Evolutionary conservation across 1,140 invertebrate genomes (phyloP).

Genomic region (Octopus bimaculoides): DNA sequence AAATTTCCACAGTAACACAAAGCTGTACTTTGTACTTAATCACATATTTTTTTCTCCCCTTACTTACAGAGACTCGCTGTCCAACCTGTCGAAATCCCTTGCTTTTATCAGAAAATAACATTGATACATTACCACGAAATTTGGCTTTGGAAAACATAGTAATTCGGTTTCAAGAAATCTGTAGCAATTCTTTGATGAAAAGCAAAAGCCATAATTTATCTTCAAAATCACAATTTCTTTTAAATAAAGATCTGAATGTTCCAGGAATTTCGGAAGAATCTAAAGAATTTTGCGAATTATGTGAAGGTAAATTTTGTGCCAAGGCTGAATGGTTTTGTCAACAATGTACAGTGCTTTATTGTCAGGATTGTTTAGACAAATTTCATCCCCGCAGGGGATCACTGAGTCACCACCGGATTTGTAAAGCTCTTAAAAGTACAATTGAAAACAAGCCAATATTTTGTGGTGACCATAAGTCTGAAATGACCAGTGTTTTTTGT

Average conservation of each 20-base stretch:
- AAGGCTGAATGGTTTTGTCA: constrained; percentile 86
- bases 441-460: constrained; percentile 26
- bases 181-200: constrained; percentile 37
- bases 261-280: constrained; percentile 31
- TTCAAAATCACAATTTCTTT: constrained; percentile 14
- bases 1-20: no score
- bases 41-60: no score
- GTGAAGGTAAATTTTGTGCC: constrained; percentile 71
- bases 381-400: constrained; percentile 44
- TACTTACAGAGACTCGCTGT: constrained; percentile 41
- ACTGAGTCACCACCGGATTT: constrained; percentile 34
- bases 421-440: constrained; percentile 24
- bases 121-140: constrained; percentile 72
- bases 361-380: constrained; percentile 79
- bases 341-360: constrained; percentile 92
- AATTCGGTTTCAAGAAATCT: constrained; percentile 71
- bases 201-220: constrained; percentile 31
- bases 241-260: constrained; percentile 22
- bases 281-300: constrained; percentile 76
- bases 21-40: no score
- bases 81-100: constrained; percentile 44
- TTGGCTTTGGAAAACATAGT: constrained; percentile 90
- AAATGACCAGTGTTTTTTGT: constrained; percentile 81
- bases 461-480: constrained; percentile 74
- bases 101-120: constrained; percentile 29